Evolutionary conservation across 2,888 invertebrate genomes (phyloP).

Genomic region (Parnassius apollo): DNA sequence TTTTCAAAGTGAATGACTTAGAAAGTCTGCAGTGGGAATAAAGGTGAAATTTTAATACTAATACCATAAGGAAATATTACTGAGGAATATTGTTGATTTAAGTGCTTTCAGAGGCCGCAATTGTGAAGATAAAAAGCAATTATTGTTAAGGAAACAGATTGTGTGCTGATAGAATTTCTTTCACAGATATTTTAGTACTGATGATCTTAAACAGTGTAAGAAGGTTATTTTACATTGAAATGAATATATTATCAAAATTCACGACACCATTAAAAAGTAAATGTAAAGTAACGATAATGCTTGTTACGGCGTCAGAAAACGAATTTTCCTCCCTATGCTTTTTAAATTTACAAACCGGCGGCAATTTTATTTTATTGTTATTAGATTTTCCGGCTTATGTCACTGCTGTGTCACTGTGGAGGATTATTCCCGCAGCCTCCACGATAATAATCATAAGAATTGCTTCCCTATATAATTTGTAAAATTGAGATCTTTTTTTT

Average conservation of each 20-base stretch:
- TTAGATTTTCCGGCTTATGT: conserved; percentile 81
- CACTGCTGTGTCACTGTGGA: conserved; percentile 69
- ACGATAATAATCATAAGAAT: conserved; percentile 80
- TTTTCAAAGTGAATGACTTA: conserved; percentile 55
- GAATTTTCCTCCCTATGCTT: conserved; percentile 73
- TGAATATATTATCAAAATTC: conserved; percentile 53
- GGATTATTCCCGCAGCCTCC: conserved; percentile 78
- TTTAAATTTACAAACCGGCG: conserved; percentile 78
- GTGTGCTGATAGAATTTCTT: conserved; percentile 15
- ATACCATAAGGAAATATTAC: conserved; percentile 72
- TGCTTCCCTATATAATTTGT: conserved; percentile 79
- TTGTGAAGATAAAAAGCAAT: conserved; percentile 29
- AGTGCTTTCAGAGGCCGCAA: conserved; percentile 33
- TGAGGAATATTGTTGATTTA: conserved; percentile 70
- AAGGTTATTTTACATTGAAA: conserved; percentile 33
- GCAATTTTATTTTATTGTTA: conserved; percentile 82
- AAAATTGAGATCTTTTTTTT: conserved; percentile 67
- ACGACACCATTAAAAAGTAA: conserved; percentile 60
- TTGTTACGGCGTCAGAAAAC: conserved; percentile 72
- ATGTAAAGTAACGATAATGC: conserved; percentile 78
- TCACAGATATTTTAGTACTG: neutral
- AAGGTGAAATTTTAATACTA: conserved; percentile 77
- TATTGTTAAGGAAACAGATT: conserved; percentile 32
- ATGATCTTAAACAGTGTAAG: conserved; percentile 26
- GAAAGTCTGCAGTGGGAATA: conserved; percentile 54